Evolutionary conservation across 2,888 invertebrate genomes (phyloP), one percentile per base, ranked within the genome.

Genomic region (Rhorus exstirpatorius): DNA sequence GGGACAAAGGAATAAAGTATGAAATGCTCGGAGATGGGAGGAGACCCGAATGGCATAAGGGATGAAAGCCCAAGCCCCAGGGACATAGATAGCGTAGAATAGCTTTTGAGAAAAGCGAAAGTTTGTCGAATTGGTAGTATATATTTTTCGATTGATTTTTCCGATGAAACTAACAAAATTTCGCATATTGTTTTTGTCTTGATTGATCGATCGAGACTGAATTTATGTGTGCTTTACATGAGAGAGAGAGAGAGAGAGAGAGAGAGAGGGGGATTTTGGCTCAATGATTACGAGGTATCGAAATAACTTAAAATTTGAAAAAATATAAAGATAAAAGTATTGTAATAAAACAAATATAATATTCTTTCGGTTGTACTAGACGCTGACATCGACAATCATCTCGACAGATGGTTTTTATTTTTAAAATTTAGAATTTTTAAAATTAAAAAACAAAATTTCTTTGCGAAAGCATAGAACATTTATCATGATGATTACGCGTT

Each of bases 1-100:
- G 77, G 72, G 72, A 72, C 68, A 63, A 74, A 78, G 38, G 67
- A 38, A 76, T 61, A 26, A 55, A 74, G 74, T 72, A 46, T 51
- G 44, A 41, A 65, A 61, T 14, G 60, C 70, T 60, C 3, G 61
- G 58, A 24, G n/a, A 8, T 12, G 35, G 17, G 46, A 26, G 19
- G 58, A 12, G 26, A 51, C 17, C 17, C 38, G 49, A 26, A 46
- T 24, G 63, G 55, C 12, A 41, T 26, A 55, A 71, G 35, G 58
- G 58, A 72, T 35, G 61, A 61, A 60, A 74, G 72, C n/a, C n/a
- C 67, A 74, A 79, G 72, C 67, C 58, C 51, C 21, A 7, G 79
- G 72, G 79, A 74, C 60, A 60, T 31, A 49, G 70, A 14, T 60
- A 14, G 19, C 1, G 41, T 12, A 38, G 21, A n/a, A n/a, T 12